phyloP scores from a whole-genome alignment of 92 coral and sea anemone genomes.

The Actinostola sp. region DNA sequence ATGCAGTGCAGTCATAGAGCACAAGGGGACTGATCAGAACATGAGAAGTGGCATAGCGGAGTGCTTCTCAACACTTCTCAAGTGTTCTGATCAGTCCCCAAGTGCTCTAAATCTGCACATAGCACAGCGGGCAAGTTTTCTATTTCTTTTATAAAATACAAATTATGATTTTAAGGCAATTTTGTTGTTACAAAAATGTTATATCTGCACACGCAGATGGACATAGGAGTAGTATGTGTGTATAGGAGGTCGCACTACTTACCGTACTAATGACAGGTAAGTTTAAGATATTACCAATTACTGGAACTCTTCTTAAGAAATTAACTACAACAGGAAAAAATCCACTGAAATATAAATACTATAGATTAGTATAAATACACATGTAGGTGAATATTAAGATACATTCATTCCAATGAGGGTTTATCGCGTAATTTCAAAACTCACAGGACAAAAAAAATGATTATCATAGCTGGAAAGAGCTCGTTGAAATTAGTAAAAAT shows the following conservation, averaged over 20 bases:
- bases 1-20: background rate
- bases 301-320: conserved; percentile 98
- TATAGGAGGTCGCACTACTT: conserved; percentile 10
- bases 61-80: too few relatives aligned
- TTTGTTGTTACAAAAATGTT: too few relatives aligned
- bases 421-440: background rate
- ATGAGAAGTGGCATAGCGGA: too few relatives aligned
- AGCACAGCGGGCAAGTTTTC: too few relatives aligned
- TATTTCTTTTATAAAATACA: too few relatives aligned
- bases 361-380: background rate
- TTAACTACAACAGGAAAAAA: conserved; percentile 98
- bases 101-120: too few relatives aligned
- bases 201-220: background rate
- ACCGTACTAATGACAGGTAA: conserved; percentile 90
- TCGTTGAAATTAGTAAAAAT: too few relatives aligned
- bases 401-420: background rate
- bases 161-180: too few relatives aligned
- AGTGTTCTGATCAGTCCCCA: too few relatives aligned
- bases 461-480: too few relatives aligned
- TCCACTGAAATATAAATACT: conserved; percentile 68
- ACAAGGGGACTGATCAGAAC: too few relatives aligned
- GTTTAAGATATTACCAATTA: conserved; percentile 93
- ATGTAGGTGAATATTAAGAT: background rate
- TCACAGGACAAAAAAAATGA: too few relatives aligned
- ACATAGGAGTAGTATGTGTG: background rate